Percentiles rank a stretch among this genome's conserved stretches.
phyloP scores from a whole-genome alignment of 2,888 invertebrate species.

The Spilarctia lutea region DNA sequence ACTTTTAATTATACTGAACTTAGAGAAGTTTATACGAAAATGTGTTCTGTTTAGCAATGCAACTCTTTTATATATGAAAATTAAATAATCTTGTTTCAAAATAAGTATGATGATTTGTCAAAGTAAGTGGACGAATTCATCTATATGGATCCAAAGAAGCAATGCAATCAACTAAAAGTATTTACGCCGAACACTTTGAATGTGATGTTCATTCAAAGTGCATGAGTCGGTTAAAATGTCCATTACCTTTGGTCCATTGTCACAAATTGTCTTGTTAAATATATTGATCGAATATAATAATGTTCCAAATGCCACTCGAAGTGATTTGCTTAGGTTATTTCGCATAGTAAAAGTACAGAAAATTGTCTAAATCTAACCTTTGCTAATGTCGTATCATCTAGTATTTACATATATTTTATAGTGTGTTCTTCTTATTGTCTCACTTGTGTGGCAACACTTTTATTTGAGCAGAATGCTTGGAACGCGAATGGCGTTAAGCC shows the following conservation, averaged over 20 bases:
- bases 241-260: slow-evolving; percentile 60
- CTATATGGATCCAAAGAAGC: not conserved
- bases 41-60: not conserved
- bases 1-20: too few relatives aligned
- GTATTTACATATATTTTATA: too few relatives aligned
- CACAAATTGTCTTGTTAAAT: slow-evolving; percentile 61
- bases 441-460: too few relatives aligned
- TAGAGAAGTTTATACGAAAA: not conserved
- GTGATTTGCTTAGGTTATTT: slow-evolving; percentile 17
- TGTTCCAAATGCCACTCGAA: slow-evolving; percentile 10
- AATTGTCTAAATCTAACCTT: not conserved
- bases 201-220: slow-evolving; percentile 55
- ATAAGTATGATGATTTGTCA: not conserved
- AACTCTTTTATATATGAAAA: too few relatives aligned
- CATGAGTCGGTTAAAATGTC: slow-evolving; percentile 66
- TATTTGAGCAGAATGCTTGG: too few relatives aligned
- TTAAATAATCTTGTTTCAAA: not conserved
- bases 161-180: slow-evolving; percentile 40
- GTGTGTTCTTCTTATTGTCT: too few relatives aligned
- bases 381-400: too few relatives aligned
- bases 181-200: slow-evolving; percentile 59
- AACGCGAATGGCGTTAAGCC: too few relatives aligned
- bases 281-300: slow-evolving; percentile 29
- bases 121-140: not conserved
- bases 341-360: not conserved